Evolutionary conservation across 2,113 vertebrate genomes (phyloP), one percentile per base, ranked within the genome.

Genomic region (Odontesthes bonariensis): DNA sequence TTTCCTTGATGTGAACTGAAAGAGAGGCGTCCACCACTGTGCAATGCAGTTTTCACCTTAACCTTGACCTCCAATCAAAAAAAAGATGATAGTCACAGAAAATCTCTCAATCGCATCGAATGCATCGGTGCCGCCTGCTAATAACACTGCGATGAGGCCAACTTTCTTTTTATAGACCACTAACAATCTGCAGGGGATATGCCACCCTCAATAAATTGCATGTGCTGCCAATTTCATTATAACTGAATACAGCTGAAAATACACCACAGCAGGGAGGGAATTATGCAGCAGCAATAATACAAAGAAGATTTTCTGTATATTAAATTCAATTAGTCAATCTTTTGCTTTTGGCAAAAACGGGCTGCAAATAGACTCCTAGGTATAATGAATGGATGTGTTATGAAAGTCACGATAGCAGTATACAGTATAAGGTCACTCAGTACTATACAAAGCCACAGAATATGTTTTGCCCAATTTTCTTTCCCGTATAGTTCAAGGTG

Each of bases 341-440:
- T 58, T 8, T 53, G 11, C n/a, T 63, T 23, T 65, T 60, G 17
- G 35, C 35, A 3, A 52, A 47, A 17, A 1, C 35, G 16, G 49
- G 57, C 63, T 75, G 69, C 58, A 54, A 71, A 69, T 7, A 71
- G 61, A 73, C 61, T 56, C 38, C 22, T 3, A 32, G 40, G 17
- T 54, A 69, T 55, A 27, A 68, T 73, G 16, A 55, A 69, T 80
- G 73, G 40, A 73, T 63, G 49, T 65, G 68, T 68, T 69, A 67
- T 82, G 80, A 77, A 73, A 73, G 80, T 90, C 81, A 84, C 74
- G 77, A 82, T 69, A 74, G 77, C 56, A 75, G 62, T 72, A 88
- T 88, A 86, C 89, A 92, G 90, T 90, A 86, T 83, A 83, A 84
- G 90, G 89, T 89, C 87, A 88, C 78, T 86, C 87, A 77, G 72